Evolutionary conservation across 30 jellyfish, hydroid and myxozoan species (phyloP), one percentile per base, ranked within the genome.

Genomic region (Pelagia noctiluca): DNA sequence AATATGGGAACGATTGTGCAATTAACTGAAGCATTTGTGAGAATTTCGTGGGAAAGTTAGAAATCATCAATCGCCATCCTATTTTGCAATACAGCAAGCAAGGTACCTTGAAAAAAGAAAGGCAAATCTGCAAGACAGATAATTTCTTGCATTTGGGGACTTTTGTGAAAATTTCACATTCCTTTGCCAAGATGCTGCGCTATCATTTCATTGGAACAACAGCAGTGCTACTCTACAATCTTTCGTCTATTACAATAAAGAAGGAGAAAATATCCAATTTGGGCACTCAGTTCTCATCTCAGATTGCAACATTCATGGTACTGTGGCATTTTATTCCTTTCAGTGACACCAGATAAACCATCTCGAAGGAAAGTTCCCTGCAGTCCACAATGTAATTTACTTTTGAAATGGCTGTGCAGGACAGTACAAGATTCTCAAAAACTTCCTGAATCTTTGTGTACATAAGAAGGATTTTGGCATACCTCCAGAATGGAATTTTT

Each of bases 151-250:
- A 0, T 13, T 64, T 7, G 86, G 85, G 2, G 92, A 81, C 60
- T 81, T 81, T 25, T 63, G 78, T 1, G 92, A 81, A 49, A 81
- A 64, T 32, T n/a, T n/a, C n/a, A n/a, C n/a, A n/a, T n/a, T n/a
- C n/a, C n/a, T n/a, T n/a, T n/a, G n/a, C n/a, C n/a, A n/a, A n/a
- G n/a, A n/a, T n/a, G n/a, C n/a, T n/a, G n/a, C n/a, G n/a, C n/a
- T n/a, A n/a, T n/a, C n/a, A n/a, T n/a, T n/a, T n/a, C n/a, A n/a
- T n/a, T n/a, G n/a, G n/a, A n/a, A n/a, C n/a, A n/a, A n/a, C n/a
- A n/a, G n/a, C n/a, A n/a, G n/a, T n/a, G n/a, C 92, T 0, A 81
- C 92, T 0, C 75, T 65, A 21, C 92, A 50, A n/a, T 85, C 92
- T 26, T 81, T 81, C 47, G 86, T 81, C 0, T 65, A n/a, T 31